Conservation (phyloP, 1,140 invertebrate species). For the Vanessa atalanta region DNA sequence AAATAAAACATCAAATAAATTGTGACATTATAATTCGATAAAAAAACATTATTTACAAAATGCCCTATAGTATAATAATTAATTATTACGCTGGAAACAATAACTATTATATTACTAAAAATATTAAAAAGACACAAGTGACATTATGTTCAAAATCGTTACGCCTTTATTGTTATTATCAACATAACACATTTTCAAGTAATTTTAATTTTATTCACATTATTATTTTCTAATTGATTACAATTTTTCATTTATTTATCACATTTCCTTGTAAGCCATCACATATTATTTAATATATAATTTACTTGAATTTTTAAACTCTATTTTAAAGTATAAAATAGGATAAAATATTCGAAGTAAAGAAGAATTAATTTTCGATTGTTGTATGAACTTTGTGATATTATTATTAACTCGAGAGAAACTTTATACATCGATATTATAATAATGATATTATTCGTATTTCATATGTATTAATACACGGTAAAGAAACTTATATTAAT, state of each 20-base stretch:
- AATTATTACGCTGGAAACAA: not conserved
- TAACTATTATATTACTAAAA: not conserved
- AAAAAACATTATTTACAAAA: conserved; percentile 43
- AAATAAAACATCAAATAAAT: conserved; percentile 13
- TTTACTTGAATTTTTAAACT: conserved; percentile 20
- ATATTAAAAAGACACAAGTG: not conserved
- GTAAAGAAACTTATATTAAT: no score
- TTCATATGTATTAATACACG: no score
- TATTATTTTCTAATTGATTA: conserved; percentile 8
- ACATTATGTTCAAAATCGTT: not conserved
- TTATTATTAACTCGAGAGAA: not conserved
- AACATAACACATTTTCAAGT: not conserved
- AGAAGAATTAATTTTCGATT: not conserved
- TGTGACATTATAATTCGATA: conserved; percentile 30
- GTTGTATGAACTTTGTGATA: not conserved
- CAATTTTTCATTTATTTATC: conserved; percentile 22
- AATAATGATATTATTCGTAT: no score
- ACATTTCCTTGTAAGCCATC: conserved; percentile 25
- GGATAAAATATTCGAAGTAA: conserved; percentile 14
- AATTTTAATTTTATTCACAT: conserved; percentile 4
- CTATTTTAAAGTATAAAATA: conserved; percentile 33
- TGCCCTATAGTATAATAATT: conserved; percentile 29
- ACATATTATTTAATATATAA: not conserved
- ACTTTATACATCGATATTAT: not conserved
- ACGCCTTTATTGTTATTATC: not conserved